Base-by-base conservation (phyloP, 1,140 invertebrate species). In the Schlechtendalia chinensis region DNA sequence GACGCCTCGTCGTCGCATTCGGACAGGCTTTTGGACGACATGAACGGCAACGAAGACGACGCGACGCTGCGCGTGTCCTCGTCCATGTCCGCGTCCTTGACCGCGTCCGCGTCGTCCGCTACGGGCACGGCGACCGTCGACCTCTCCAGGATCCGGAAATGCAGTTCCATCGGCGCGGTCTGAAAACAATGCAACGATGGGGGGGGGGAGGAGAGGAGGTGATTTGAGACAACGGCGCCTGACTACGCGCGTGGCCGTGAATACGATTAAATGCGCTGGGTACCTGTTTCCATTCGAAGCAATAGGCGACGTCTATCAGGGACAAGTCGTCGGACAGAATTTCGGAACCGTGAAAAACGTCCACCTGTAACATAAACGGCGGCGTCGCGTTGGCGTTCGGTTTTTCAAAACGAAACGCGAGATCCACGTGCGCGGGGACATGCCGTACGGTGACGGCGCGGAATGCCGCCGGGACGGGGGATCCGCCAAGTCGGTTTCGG, bases 281-380 rank as follows among this genome's bases (percentile, higher is more conserved):
- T 87, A 90, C 90, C 85, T 89, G 85, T 84, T 87, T 88, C 89
- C 90, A 91, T 16, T 87, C 86, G 84, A 89, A 90, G 59, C 89
- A 90, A 84, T 90, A 91, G 5, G 89, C 89, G 17, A 91, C 86
- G 83, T 91, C 90, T 84, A 91, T 88, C 24, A 91, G 84, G 0
- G 89, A 89, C 82, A 88, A 88, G 53, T 88, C 86, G 81, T 90
- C 88, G n/a, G 84, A 84, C 54, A 91, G 83, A 47, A 86, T 84
- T 81, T 90, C 88, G 32, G 88, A 87, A 71, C 84, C 83, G 82
- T 88, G 86, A 63, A 88, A 84, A 69, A 88, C 85, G 82, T 88
- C 87, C 80, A 88, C 86, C 86, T 88, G 83, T 81, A 80, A 63
- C 22, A 29, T 1, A 50, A 77, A 59, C 16, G n/a, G n/a, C n/a